Percentiles rank a stretch among this genome's conserved stretches.
Conservation (phyloP, 1,140 invertebrate species). For the Neodiprion fabricii region DNA sequence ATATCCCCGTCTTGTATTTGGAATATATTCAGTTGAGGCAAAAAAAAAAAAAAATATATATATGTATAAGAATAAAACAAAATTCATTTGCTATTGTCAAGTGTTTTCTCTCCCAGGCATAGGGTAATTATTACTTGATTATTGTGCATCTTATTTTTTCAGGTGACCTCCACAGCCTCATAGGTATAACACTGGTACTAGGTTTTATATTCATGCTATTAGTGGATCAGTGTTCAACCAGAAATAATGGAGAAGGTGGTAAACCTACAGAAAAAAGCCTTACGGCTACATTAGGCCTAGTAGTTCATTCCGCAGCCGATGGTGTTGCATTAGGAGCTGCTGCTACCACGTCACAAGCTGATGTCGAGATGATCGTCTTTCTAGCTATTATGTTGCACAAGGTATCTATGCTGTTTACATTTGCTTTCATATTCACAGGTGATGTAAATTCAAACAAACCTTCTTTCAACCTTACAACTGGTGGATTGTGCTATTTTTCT, state of each 20-base stretch:
- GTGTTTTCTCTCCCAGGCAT: too few relatives aligned
- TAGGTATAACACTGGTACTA: slow-evolving; percentile 78
- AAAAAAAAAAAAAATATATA: too few relatives aligned
- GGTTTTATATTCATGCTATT: slow-evolving; percentile 98
- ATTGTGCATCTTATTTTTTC: slow-evolving; percentile 34
- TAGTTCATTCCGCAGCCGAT: slow-evolving; percentile 98
- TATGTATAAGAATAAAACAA: too few relatives aligned
- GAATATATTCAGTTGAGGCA: too few relatives aligned
- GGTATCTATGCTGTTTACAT: slow-evolving; percentile 55
- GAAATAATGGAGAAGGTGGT: slow-evolving; percentile 65
- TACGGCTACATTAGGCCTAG: slow-evolving; percentile 93
- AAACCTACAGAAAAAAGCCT: slow-evolving; percentile 75
- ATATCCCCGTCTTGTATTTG: too few relatives aligned
- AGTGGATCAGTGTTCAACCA: slow-evolving; percentile 85
- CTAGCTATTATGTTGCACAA: slow-evolving; percentile 99
- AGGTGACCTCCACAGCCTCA: slow-evolving; percentile 68
- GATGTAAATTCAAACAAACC: not conserved
- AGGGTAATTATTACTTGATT: not conserved
- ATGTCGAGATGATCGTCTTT: slow-evolving; percentile 98
- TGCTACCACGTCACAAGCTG: slow-evolving; percentile 91
- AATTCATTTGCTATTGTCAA: too few relatives aligned
- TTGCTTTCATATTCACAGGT: not conserved
- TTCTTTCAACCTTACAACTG: not conserved
- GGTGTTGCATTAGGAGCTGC: slow-evolving; percentile 96
- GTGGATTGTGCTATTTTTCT: not conserved